Evolutionary conservation across 2,113 vertebrate species (phyloP).

Genomic region (Okapia johnstoni): DNA sequence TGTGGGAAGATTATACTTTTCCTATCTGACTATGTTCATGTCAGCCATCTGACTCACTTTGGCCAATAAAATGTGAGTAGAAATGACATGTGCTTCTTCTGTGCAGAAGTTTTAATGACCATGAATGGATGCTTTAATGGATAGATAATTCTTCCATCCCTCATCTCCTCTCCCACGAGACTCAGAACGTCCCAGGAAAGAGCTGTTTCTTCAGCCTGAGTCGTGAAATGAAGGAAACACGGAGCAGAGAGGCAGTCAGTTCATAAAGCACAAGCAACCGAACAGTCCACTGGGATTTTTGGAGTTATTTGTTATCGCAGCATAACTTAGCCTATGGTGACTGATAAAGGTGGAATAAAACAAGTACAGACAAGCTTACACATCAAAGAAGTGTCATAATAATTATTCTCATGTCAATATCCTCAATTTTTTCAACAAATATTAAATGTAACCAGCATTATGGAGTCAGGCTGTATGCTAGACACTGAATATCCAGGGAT

Average conservation of each 20-base stretch:
- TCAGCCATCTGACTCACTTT: not conserved
- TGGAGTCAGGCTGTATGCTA: not conserved
- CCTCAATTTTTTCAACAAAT: not conserved
- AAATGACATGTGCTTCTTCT: not conserved
- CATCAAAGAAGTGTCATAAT: not conserved
- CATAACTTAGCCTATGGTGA: not conserved
- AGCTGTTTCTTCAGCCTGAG: not conserved
- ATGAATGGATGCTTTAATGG: not conserved
- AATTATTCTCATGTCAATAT: not conserved
- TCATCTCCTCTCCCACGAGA: not conserved
- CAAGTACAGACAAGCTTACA: not conserved
- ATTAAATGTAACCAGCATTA: not conserved
- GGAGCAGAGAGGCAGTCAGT: not conserved
- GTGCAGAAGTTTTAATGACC: not conserved
- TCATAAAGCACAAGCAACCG: not conserved
- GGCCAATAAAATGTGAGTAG: not conserved
- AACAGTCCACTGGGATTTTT: not conserved
- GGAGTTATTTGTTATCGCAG: not conserved
- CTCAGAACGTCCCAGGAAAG: not conserved
- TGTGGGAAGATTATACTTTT: not conserved
- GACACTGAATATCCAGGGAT: not conserved
- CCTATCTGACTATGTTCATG: not conserved
- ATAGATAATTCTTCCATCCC: not conserved
- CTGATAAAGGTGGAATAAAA: not conserved
- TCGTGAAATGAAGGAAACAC: not conserved